Evolutionary conservation across 2,113 vertebrate species (phyloP), one percentile per base, ranked within the genome.

Genomic region (Thinocorus orbignyianus): DNA sequence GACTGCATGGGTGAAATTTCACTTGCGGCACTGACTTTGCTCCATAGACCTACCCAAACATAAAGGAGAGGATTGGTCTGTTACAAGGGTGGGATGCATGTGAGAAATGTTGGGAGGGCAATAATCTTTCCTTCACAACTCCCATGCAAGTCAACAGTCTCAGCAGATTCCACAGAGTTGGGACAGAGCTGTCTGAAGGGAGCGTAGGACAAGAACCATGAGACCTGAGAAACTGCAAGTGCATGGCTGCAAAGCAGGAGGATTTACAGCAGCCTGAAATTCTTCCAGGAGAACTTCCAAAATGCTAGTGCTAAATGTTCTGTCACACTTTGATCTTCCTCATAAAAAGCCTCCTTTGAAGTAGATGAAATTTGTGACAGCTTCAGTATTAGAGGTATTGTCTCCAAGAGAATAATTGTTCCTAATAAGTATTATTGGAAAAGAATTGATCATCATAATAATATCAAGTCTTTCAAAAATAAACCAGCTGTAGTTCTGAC

Each of bases 21-120:
- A 31, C 33, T 70, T 77, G 30, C 46, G 65, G 73, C 82, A 85
- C 49, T 37, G 44, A 64, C 58, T 60, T 70, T 25, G 22, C 30
- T 73, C 35, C 49, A 2, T 13, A 3, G 41, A 41, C 55, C 31
- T 30, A 17, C 46, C 61, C 19, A 18, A 55, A 66, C 0, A 1
- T 15, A 57, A 14, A 19, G 18, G 55, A 69, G 52, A 58, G 17
- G 20, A 86, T 37, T 6, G n/a, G 35, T 74, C 72, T 42, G 48
- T 46, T 51, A 37, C 28, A 15, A 66, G 41, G 30, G 39, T 0
- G 5, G 26, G 25, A 42, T 0, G 10, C 37, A 25, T 24, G 23
- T 1, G 3, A 18, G 52, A 14, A 28, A 76, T 0, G 0, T 20
- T 49, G 52, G 18, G 49, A 80, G 52, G 71, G n/a, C 42, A 58